These are phyloP conservation scores for Cetonia aurata DNA, from an alignment of 2,888 invertebrate genomes.

Conservation along the genomic window DNA sequence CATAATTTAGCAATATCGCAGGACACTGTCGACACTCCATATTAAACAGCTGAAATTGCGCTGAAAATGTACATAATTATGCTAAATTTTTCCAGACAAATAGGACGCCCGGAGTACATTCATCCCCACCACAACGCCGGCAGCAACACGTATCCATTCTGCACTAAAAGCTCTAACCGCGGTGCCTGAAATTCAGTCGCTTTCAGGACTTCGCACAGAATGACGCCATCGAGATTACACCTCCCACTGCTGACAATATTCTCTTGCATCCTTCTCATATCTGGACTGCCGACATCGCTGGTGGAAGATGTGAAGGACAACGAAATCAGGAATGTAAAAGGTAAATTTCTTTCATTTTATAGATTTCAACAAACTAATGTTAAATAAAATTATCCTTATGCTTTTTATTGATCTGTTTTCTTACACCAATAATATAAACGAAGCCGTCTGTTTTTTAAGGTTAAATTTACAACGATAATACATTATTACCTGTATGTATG, in stretches of 20 bases:
- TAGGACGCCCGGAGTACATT: slow-evolving; percentile 12
- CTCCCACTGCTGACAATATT: slow-evolving; percentile 38
- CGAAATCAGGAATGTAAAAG: slow-evolving; percentile 62
- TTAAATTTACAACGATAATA: too few relatives aligned
- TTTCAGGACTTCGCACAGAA: slow-evolving; percentile 42
- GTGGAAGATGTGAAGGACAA: slow-evolving; percentile 64
- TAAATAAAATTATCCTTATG: too few relatives aligned
- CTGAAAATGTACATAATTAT: slow-evolving; percentile 20
- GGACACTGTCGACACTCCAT: slow-evolving; percentile 10
- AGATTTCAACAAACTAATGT: neutral
- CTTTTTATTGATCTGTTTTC: too few relatives aligned
- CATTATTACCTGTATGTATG: too few relatives aligned
- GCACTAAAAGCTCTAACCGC: slow-evolving; percentile 38
- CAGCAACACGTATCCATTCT: slow-evolving; percentile 25
- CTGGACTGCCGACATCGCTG: slow-evolving; percentile 63
- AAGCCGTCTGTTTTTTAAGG: too few relatives aligned
- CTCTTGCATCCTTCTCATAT: slow-evolving; percentile 35
- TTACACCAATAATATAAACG: too few relatives aligned
- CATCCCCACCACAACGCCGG: slow-evolving; percentile 34
- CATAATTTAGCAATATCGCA: slow-evolving; percentile 35
- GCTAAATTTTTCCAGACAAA: slow-evolving; percentile 35
- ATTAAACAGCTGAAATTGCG: slow-evolving; percentile 14
- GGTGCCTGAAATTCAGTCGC: slow-evolving; percentile 42
- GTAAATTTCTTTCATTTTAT: slow-evolving; percentile 53
- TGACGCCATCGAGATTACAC: slow-evolving; percentile 35